Conservation (phyloP, 2,888 invertebrate genomes). For the Cryptocheilus praepositus region DNA sequence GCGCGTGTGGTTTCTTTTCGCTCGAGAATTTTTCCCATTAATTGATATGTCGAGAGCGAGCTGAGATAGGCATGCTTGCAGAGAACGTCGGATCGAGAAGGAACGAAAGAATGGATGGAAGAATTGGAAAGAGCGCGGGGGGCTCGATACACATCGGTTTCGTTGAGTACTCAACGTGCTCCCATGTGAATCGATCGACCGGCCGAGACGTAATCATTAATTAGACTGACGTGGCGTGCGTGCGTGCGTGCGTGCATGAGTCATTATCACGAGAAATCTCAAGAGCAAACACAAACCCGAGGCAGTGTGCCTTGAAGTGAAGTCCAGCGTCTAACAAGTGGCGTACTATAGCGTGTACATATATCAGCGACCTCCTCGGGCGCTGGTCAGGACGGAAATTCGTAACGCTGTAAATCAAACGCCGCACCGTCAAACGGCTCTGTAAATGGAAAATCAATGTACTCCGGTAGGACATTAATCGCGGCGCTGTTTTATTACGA, state of each 20-base stretch:
- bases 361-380: slow-evolving; percentile 28
- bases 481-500: slow-evolving; percentile 38
- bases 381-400: slow-evolving; percentile 38
- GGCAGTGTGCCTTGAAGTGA: slow-evolving; percentile 7
- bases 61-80: slow-evolving; percentile 2
- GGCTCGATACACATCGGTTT: neutral
- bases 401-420: slow-evolving; percentile 45
- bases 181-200: slow-evolving; percentile 44
- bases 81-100: too few relatives aligned
- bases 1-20: neutral
- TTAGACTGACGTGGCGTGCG: slow-evolving; percentile 49
- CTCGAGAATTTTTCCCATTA: slow-evolving; percentile 13
- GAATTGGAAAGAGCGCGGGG: slow-evolving; percentile 1
- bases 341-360: slow-evolving; percentile 30
- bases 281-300: slow-evolving; percentile 27
- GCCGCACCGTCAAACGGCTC: slow-evolving; percentile 22
- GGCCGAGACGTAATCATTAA: slow-evolving; percentile 53
- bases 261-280: slow-evolving; percentile 55
- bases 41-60: slow-evolving; percentile 19
- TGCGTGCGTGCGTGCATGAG: slow-evolving; percentile 40
- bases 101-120: too few relatives aligned
- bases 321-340: slow-evolving; percentile 37
- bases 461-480: slow-evolving; percentile 41
- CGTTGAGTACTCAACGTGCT: slow-evolving; percentile 20
- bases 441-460: slow-evolving; percentile 49